A percentile compares a stretch with the other conserved stretches of the same genome.
Evolutionary conservation across 2,888 invertebrate genomes (phyloP).

Genomic region (Eucera pruinosa): DNA sequence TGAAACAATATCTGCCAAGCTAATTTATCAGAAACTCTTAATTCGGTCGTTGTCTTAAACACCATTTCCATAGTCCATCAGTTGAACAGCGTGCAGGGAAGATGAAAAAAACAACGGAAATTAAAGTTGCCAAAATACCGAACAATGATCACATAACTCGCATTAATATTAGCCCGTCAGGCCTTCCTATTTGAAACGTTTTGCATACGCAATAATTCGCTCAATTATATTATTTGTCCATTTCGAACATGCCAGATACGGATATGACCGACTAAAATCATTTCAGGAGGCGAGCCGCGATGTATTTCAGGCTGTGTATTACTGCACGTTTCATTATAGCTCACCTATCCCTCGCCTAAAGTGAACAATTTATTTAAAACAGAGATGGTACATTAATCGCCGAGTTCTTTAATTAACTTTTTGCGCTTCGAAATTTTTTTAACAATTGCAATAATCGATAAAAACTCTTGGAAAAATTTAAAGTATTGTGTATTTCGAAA

Average conservation of each 20-base stretch:
- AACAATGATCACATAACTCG: constrained; percentile 25
- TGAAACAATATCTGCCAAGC: background rate
- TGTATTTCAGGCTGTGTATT: constrained; percentile 2
- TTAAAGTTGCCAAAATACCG: constrained; percentile 24
- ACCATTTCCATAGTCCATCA: constrained; percentile 8
- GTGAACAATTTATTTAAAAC: constrained; percentile 8
- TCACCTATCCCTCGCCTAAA: background rate
- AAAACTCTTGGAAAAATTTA: too few species aligned
- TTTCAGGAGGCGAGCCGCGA: constrained; percentile 8
- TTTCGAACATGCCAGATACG: constrained; percentile 50
- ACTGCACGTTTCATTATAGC: background rate
- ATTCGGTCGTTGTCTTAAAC: constrained; percentile 7
- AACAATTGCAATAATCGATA: too few species aligned
- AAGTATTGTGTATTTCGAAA: too few species aligned
- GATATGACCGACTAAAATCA: constrained; percentile 27
- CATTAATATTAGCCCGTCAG: constrained; percentile 45
- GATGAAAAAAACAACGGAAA: background rate
- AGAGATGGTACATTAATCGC: background rate
- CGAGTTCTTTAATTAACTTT: too few species aligned
- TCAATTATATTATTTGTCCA: constrained; percentile 59
- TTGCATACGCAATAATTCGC: constrained; percentile 49
- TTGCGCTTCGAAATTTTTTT: too few species aligned
- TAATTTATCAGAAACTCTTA: constrained; percentile 2
- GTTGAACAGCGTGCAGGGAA: background rate
- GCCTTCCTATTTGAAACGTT: constrained; percentile 32